A percentile compares a stretch with the other conserved stretches of the same genome.
phyloP scores from a whole-genome alignment of 2,113 vertebrate genomes.

The Tetrao urogallus region DNA sequence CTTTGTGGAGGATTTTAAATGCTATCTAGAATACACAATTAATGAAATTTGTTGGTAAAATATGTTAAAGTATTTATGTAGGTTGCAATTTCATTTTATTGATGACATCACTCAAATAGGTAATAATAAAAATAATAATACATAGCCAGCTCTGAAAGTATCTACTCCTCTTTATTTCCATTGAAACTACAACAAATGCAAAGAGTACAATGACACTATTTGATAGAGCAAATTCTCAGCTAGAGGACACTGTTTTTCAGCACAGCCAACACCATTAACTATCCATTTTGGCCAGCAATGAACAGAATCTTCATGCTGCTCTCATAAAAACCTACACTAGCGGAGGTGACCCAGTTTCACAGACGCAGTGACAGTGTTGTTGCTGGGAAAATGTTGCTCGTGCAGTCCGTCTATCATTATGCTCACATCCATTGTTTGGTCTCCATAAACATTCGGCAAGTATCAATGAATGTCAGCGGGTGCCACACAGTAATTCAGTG shows the following conservation, averaged over 20 bases:
- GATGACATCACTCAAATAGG: neutral
- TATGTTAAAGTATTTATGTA: conserved; percentile 4
- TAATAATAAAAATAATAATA: neutral
- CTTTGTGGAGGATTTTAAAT: neutral
- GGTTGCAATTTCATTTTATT: conserved; percentile 11
- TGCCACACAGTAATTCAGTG: neutral
- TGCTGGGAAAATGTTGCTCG: too few relatives aligned
- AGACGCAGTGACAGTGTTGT: neutral
- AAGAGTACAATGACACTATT: neutral
- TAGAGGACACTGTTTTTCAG: neutral
- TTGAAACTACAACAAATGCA: neutral
- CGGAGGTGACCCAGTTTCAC: neutral
- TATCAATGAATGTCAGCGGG: neutral
- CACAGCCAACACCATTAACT: neutral
- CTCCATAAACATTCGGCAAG: neutral
- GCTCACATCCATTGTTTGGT: neutral
- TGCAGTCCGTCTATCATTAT: too few relatives aligned
- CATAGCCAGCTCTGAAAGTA: neutral
- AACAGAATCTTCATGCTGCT: neutral
- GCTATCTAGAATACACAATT: neutral
- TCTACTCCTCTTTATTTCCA: neutral
- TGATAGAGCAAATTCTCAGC: neutral
- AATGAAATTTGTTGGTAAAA: conserved; percentile 43
- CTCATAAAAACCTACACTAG: neutral
- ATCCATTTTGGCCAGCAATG: neutral